phyloP scores from a whole-genome alignment of 2,797 vertebrate genomes.

The Pachyuromys duprasi region DNA sequence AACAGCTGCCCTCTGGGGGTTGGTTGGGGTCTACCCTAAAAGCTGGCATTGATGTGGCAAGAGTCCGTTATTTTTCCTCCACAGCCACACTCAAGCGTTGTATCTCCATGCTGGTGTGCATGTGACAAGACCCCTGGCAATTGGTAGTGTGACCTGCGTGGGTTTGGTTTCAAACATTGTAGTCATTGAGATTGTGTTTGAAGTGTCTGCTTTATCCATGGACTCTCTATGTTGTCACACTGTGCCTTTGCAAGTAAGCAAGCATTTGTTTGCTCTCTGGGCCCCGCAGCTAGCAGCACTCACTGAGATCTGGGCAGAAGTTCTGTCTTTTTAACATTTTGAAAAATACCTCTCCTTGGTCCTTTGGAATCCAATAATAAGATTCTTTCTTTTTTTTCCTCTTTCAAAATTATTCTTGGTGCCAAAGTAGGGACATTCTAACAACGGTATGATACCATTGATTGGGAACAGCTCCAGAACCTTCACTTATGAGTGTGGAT shows the following conservation, averaged over 20 bases:
- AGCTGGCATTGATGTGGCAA: background rate
- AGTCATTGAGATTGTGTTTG: background rate
- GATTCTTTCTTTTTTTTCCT: background rate
- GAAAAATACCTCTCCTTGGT: background rate
- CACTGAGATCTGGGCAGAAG: constrained; percentile 42
- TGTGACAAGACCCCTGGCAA: background rate
- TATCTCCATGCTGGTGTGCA: background rate
- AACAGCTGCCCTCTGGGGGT: background rate
- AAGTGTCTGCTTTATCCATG: background rate
- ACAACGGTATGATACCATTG: background rate
- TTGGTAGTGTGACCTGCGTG: background rate
- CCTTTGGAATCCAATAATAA: constrained; percentile 8
- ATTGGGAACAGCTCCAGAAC: background rate
- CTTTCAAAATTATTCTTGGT: constrained; percentile 25
- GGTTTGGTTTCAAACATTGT: background rate
- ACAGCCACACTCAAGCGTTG: background rate
- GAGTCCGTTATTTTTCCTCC: background rate
- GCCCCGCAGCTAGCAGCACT: background rate
- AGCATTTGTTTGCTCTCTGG: background rate
- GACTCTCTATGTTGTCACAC: background rate
- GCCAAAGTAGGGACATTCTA: background rate
- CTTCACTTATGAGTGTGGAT: background rate
- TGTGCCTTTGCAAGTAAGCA: background rate
- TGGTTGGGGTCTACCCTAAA: background rate
- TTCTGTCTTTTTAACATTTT: constrained; percentile 20